Evolutionary conservation across 2,113 vertebrate genomes (phyloP).

Genomic region (Crotalus viridis): DNA sequence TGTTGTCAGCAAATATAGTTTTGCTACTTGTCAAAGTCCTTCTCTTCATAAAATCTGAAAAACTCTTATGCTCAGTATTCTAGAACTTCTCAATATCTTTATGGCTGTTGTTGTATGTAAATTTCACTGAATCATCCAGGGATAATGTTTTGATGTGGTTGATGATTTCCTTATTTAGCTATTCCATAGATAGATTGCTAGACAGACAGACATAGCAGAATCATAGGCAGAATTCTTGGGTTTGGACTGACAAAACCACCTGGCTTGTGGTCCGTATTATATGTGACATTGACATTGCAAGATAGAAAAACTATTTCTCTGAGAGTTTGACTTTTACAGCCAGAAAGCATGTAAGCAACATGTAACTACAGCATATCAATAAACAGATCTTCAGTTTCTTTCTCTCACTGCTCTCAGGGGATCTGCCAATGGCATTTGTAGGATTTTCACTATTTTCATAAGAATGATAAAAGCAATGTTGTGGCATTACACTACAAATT

Average conservation of each 20-base stretch:
- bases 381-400: not conserved
- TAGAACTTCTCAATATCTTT: not conserved
- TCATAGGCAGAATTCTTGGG: not conserved
- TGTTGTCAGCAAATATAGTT: not conserved
- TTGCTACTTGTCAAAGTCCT: not conserved
- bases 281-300: not conserved
- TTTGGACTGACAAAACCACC: not conserved
- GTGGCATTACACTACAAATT: not conserved
- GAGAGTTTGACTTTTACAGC: not conserved
- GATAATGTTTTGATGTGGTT: not conserved
- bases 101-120: not conserved
- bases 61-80: not conserved
- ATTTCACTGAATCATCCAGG: not conserved
- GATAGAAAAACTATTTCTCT: not conserved
- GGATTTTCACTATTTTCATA: not conserved
- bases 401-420: not conserved
- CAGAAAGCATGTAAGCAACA: not conserved
- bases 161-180: not conserved
- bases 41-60: not conserved
- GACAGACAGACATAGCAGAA: not conserved
- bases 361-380: not conserved
- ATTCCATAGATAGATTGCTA: not conserved
- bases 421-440: not conserved
- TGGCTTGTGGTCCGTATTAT: not conserved
- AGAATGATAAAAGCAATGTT: not conserved